Evolutionary conservation across 2,797 vertebrate genomes (phyloP).

Genomic region (Onychomys arenicola): DNA sequence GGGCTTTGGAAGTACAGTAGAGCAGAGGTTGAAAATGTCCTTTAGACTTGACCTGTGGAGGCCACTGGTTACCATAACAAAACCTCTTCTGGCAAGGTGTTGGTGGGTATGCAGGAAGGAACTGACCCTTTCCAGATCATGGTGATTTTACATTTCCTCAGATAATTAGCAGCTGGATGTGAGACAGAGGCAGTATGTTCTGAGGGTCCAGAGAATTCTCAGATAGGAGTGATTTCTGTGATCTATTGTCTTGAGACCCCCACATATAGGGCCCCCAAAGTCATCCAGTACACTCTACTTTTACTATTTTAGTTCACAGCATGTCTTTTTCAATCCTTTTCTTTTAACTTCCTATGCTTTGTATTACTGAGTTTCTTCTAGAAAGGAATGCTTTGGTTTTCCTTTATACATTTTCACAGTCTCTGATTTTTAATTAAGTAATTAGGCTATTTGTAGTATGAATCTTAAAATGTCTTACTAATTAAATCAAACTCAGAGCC

Average conservation of each 20-base stretch:
- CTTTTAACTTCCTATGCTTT: background rate
- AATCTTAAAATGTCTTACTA: too few species aligned
- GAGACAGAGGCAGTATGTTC: background rate
- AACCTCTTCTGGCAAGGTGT: background rate
- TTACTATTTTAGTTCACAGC: background rate
- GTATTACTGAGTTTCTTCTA: background rate
- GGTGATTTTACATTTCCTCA: background rate
- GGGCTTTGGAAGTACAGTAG: background rate
- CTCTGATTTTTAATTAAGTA: background rate
- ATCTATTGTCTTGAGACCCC: background rate
- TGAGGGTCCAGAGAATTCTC: background rate
- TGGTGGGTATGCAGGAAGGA: background rate
- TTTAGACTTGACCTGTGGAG: background rate
- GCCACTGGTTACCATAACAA: background rate
- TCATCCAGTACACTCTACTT: background rate
- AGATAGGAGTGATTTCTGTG: background rate
- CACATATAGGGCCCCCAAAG: background rate
- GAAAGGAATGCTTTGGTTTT: conserved; percentile 33
- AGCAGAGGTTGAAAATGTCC: conserved; percentile 1
- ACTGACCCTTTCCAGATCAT: background rate
- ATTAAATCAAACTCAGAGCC: too few species aligned
- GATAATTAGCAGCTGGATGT: background rate
- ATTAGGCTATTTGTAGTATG: background rate
- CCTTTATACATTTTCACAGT: conserved; percentile 22
- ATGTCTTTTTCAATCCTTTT: background rate